Evolutionary conservation across 2,797 vertebrate genomes (phyloP).

Genomic region (Chelon labrosus): DNA sequence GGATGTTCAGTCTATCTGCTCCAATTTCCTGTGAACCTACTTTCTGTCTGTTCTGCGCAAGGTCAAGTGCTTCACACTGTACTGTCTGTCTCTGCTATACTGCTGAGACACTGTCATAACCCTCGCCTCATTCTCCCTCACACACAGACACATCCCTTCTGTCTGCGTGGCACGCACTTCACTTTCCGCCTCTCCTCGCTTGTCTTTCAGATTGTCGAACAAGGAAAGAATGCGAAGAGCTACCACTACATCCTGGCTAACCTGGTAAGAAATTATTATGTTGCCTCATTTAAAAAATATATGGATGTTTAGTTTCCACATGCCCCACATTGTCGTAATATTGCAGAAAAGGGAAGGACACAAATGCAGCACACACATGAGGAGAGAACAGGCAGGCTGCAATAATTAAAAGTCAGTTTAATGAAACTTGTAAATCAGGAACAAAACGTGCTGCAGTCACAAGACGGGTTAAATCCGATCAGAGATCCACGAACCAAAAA

Average conservation of each 20-base stretch:
- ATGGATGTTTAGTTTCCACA: too few relatives aligned
- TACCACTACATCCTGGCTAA: conserved; percentile 99
- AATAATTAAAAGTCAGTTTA: too few relatives aligned
- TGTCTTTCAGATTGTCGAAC: conserved; percentile 92
- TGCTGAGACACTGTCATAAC: conserved; percentile 45
- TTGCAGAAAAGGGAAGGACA: too few relatives aligned
- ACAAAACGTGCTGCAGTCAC: too few relatives aligned
- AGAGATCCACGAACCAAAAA: too few relatives aligned
- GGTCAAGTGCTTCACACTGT: conserved; percentile 49
- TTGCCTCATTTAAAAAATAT: too few relatives aligned
- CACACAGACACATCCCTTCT: conserved; percentile 9
- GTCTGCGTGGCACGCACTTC: conserved; percentile 36
- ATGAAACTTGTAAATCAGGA: too few relatives aligned
- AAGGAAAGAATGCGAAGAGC: conserved; percentile 96
- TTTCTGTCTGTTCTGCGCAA: conserved; percentile 51
- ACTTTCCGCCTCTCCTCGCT: conserved; percentile 45
- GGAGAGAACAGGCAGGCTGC: too few relatives aligned
- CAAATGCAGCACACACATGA: too few relatives aligned
- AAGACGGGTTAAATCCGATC: too few relatives aligned
- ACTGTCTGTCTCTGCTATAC: conserved; percentile 20
- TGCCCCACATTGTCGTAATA: too few relatives aligned
- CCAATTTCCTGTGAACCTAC: conserved; percentile 29
- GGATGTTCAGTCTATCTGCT: conserved; percentile 6
- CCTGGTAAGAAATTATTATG: conserved; percentile 88
- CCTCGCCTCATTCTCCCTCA: neutral